Percentiles rank a stretch among this genome's conserved stretches.
phyloP scores from a whole-genome alignment of 2,888 invertebrate genomes.

The Lucinisca nassula region DNA sequence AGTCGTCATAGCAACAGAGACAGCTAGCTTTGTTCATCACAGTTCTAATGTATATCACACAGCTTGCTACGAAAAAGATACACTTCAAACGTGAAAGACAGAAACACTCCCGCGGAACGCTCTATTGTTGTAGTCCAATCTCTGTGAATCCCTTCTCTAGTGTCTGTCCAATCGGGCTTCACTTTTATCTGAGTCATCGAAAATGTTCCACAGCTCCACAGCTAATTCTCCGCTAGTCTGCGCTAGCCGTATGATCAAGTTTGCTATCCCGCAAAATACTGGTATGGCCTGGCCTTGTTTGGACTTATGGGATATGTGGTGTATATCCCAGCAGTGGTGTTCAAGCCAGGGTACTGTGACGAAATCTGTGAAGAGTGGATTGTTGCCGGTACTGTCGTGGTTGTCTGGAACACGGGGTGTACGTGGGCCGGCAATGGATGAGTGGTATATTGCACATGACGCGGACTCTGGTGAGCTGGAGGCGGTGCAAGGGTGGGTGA shows the following conservation, averaged over 20 bases:
- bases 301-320: slow-evolving; percentile 91
- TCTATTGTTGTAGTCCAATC: too few relatives aligned
- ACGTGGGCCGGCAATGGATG: slow-evolving; percentile 95
- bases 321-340: slow-evolving; percentile 90
- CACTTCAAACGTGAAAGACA: slow-evolving; percentile 2
- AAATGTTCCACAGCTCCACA: not conserved
- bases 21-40: slow-evolving; percentile 12
- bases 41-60: not conserved
- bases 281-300: slow-evolving; percentile 90
- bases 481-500: slow-evolving; percentile 91
- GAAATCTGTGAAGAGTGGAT: slow-evolving; percentile 82
- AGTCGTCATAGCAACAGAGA: not conserved
- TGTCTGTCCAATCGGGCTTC: too few relatives aligned
- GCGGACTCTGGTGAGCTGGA: slow-evolving; percentile 93
- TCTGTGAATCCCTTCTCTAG: too few relatives aligned
- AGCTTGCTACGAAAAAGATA: not conserved
- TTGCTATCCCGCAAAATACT: slow-evolving; percentile 88
- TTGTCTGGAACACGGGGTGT: slow-evolving; percentile 88
- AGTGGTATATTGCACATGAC: slow-evolving; percentile 90
- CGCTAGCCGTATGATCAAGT: not conserved
- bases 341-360: slow-evolving; percentile 91
- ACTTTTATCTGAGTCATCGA: too few relatives aligned
- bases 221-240: not conserved
- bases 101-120: not conserved
- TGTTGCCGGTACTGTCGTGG: slow-evolving; percentile 76